Percentiles rank a stretch among this genome's conserved stretches.
These are phyloP conservation scores for Crocidura indochinensis DNA, from an alignment of 2,797 vertebrate genomes.

Conservation along the genomic window DNA sequence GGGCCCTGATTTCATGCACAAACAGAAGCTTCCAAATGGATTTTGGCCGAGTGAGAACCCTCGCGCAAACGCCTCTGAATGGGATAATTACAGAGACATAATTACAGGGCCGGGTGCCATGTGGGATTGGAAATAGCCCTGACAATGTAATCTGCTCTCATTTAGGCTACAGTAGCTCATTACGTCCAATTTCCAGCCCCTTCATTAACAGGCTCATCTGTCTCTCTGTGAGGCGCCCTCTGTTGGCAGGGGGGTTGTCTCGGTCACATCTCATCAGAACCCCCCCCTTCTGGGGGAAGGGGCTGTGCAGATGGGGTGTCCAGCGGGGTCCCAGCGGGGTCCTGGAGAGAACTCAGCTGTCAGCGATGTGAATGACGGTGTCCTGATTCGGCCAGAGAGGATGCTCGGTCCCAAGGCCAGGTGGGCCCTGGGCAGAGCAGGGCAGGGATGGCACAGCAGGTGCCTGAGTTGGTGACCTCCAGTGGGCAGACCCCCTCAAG, in stretches of 20 bases:
- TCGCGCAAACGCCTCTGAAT: slow-evolving; percentile 28
- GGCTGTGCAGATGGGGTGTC: no score
- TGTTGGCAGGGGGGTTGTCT: background rate
- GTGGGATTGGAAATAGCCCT: slow-evolving; percentile 68
- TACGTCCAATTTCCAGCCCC: slow-evolving; percentile 37
- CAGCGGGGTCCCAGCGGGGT: no score
- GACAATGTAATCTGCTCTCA: slow-evolving; percentile 73
- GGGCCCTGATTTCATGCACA: background rate
- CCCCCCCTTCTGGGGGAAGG: no score
- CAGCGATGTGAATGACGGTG: no score
- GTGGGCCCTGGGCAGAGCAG: no score
- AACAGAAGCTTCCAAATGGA: slow-evolving; percentile 7
- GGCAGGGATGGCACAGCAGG: no score
- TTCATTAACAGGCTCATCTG: slow-evolving; percentile 64
- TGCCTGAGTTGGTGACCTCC: no score
- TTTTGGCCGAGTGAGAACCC: slow-evolving; percentile 43
- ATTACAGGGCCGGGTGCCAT: slow-evolving; percentile 37
- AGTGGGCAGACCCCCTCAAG: no score
- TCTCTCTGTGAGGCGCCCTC: slow-evolving; percentile 23
- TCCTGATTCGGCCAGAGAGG: no score
- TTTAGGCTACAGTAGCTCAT: slow-evolving; percentile 75
- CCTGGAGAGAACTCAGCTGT: no score
- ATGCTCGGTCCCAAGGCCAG: no score
- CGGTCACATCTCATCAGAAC: no score
- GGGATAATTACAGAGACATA: slow-evolving; percentile 65